phyloP scores from a whole-genome alignment of 2,113 vertebrate genomes.

The Microtus ochrogaster region DNA sequence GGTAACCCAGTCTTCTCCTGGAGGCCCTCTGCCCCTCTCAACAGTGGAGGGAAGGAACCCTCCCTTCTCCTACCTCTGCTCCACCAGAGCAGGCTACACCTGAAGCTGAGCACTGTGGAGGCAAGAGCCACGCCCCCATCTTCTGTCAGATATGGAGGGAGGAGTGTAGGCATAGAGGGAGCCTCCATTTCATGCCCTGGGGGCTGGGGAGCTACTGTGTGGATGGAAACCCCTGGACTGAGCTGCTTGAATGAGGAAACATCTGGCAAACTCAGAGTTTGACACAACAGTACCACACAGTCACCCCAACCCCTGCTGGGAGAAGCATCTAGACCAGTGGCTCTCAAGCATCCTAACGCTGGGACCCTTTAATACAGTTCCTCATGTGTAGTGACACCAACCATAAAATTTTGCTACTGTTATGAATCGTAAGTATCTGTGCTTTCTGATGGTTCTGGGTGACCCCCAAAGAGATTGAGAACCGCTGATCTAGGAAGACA shows the following conservation, averaged over 20 bases:
- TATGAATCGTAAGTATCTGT: not conserved
- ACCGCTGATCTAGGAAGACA: constrained; percentile 52
- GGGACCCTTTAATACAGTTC: not conserved
- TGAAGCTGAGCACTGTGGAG: not conserved
- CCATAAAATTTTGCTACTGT: not conserved
- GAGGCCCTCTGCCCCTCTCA: not conserved
- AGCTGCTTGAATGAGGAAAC: constrained; percentile 82
- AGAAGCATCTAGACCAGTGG: constrained; percentile 57
- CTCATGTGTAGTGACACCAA: not conserved
- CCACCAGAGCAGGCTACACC: not conserved
- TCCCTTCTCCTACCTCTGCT: not conserved
- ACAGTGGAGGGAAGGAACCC: not conserved
- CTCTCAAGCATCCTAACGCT: not conserved
- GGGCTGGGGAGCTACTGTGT: not conserved
- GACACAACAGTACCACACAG: constrained; percentile 72
- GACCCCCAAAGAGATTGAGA: not conserved
- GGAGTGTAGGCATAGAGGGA: not conserved
- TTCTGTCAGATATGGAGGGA: not conserved
- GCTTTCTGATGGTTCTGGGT: not conserved
- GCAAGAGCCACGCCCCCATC: not conserved
- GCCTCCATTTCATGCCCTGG: constrained; percentile 49
- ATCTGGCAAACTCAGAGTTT: constrained; percentile 79
- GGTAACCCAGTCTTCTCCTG: not conserved
- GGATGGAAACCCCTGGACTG: constrained; percentile 70
- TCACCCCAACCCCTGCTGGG: constrained; percentile 70